Percentiles rank a stretch among this genome's conserved stretches.
Evolutionary conservation across 2,113 vertebrate genomes (phyloP).

Genomic region (Chamaea fasciata): DNA sequence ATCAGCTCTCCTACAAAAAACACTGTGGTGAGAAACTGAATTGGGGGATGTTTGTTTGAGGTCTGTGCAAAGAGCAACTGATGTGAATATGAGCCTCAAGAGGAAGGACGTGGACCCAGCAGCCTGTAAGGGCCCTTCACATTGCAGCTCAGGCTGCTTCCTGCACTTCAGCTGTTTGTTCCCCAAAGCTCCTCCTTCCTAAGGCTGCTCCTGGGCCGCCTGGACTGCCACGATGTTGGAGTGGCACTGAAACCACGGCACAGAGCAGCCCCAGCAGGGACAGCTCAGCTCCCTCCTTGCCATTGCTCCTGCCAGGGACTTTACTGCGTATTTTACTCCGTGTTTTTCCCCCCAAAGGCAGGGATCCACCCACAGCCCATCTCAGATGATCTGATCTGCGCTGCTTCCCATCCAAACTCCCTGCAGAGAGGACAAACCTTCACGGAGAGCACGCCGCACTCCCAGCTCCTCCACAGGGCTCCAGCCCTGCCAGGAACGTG

Average conservation of each 20-base stretch:
- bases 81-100: background rate
- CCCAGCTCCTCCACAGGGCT: background rate
- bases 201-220: background rate
- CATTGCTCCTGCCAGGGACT: background rate
- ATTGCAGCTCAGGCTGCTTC: background rate
- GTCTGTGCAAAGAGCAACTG: background rate
- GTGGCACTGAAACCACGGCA: background rate
- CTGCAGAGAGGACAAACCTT: background rate
- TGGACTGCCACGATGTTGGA: rapidly evolving
- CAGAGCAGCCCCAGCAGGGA: background rate
- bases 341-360: background rate
- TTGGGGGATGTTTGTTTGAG: background rate
- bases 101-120: background rate
- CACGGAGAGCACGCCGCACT: rapidly evolving
- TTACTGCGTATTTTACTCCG: background rate
- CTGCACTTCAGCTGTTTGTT: background rate
- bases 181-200: background rate
- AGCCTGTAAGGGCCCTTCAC: rapidly evolving
- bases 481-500: background rate
- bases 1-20: background rate
- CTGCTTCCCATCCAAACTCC: rapidly evolving
- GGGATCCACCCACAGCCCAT: background rate
- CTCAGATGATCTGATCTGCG: rapidly evolving
- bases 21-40: background rate
- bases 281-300: background rate